phyloP scores from a whole-genome alignment of 2,113 vertebrate species.

The Austrofundulus limnaeus region DNA sequence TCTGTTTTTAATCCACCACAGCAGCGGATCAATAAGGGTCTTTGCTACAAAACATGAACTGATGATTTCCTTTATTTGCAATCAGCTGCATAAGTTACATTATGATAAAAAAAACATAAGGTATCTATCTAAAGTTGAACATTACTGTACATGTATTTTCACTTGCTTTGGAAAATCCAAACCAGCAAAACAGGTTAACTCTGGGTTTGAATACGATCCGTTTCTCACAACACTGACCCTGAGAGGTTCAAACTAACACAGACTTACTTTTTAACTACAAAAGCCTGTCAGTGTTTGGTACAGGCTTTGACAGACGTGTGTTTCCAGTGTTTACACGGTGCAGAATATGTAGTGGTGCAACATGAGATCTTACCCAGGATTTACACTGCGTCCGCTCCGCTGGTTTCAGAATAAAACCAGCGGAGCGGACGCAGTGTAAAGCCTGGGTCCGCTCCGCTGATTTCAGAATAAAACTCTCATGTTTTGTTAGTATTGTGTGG shows the following conservation, averaged over 20 bases:
- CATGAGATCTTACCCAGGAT: too few relatives aligned
- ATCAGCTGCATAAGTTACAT: slow-evolving; percentile 84
- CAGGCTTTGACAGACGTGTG: too few relatives aligned
- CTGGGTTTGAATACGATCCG: slow-evolving; percentile 15
- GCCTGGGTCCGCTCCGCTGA: too few relatives aligned
- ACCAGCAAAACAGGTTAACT: slow-evolving; percentile 32
- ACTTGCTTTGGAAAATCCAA: slow-evolving; percentile 60
- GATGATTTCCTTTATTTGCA: slow-evolving; percentile 88
- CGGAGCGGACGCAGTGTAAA: too few relatives aligned
- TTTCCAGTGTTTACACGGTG: too few relatives aligned
- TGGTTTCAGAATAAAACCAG: too few relatives aligned
- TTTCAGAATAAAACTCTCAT: too few relatives aligned
- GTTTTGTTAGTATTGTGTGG: too few relatives aligned
- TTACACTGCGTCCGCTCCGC: too few relatives aligned
- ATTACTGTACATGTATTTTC: slow-evolving; percentile 86
- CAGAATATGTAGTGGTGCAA: too few relatives aligned
- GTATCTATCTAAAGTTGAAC: slow-evolving; percentile 84
- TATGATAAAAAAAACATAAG: slow-evolving; percentile 49
- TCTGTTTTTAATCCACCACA: slow-evolving; percentile 56
- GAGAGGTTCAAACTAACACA: not conserved
- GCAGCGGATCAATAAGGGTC: slow-evolving; percentile 77
- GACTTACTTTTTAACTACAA: too few relatives aligned
- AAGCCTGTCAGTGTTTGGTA: too few relatives aligned
- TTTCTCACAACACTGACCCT: not conserved
- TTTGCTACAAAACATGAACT: slow-evolving; percentile 87